Conservation (phyloP, 2,113 vertebrate species). For the Rafetus swinhoei region DNA sequence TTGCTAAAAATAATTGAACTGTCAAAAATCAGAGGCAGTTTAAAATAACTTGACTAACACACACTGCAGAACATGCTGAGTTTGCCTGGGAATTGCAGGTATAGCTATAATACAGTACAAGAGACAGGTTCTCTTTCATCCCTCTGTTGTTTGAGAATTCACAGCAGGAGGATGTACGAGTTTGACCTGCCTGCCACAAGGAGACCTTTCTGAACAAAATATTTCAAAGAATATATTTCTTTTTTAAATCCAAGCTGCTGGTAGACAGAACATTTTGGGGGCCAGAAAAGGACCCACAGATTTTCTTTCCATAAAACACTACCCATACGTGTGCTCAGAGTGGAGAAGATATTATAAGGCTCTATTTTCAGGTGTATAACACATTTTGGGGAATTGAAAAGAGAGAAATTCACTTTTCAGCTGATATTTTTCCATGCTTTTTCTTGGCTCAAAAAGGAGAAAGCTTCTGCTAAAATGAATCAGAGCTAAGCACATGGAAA, state of each 20-base stretch:
- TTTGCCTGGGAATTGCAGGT: fast-evolving
- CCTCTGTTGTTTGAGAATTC: neutral
- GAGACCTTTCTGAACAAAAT: neutral
- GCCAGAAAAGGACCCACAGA: neutral
- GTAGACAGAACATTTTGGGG: neutral
- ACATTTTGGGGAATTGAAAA: neutral
- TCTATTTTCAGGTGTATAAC: neutral
- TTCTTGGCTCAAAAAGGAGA: neutral
- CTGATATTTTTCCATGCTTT: neutral
- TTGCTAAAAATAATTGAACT: neutral
- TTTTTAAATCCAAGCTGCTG: neutral
- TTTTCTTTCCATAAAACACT: neutral
- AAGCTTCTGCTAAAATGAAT: neutral
- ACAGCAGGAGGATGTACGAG: neutral
- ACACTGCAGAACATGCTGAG: neutral
- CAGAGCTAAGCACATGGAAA: neutral
- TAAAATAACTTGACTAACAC: neutral
- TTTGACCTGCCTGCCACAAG: neutral
- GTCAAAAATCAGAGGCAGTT: neutral
- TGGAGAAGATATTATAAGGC: neutral
- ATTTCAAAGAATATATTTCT: slow-evolving; percentile 9
- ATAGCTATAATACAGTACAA: neutral
- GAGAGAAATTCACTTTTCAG: neutral
- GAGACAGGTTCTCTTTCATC: neutral
- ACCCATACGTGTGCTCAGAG: neutral